These are phyloP conservation scores for Copsychus sechellarum DNA, from an alignment of 2,113 vertebrate genomes.

Conservation along the genomic window DNA sequence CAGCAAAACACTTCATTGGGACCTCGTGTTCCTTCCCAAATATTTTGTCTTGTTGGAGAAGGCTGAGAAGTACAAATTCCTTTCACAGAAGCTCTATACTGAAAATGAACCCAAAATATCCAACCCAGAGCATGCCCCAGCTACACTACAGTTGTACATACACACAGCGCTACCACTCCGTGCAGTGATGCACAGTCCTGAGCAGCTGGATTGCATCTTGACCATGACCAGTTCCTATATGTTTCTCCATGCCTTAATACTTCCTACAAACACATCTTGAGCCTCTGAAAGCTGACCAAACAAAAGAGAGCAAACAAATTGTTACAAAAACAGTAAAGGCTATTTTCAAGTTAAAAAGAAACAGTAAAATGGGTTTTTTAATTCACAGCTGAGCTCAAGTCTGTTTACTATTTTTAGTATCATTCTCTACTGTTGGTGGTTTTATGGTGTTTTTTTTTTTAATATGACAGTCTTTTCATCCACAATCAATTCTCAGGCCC, in stretches of 20 bases:
- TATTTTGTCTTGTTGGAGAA: not conserved
- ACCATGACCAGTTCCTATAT: not conserved
- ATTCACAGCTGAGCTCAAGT: not conserved
- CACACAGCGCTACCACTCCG: no score
- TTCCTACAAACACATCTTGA: not conserved
- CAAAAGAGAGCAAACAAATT: not conserved
- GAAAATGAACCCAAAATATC: not conserved
- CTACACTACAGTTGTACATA: no score
- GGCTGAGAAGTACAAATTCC: not conserved
- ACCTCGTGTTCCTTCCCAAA: not conserved
- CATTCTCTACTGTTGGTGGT: not conserved
- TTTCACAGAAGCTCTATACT: not conserved
- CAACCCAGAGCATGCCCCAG: not conserved
- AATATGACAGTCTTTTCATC: not conserved
- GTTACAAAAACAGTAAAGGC: not conserved
- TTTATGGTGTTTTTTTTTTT: not conserved
- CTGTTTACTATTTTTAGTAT: slow-evolving; percentile 1
- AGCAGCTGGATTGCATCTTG: not conserved
- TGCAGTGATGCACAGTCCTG: not conserved
- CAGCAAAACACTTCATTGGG: not conserved
- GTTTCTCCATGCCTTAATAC: not conserved
- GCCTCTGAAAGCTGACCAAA: not conserved
- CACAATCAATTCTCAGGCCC: not conserved
- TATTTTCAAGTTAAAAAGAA: slow-evolving; percentile 9
- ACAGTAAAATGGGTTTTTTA: not conserved